Percentiles rank a stretch among this genome's conserved stretches.
Evolutionary conservation across 2,888 invertebrate genomes (phyloP).

Genomic region (Phyllotreta striolata): DNA sequence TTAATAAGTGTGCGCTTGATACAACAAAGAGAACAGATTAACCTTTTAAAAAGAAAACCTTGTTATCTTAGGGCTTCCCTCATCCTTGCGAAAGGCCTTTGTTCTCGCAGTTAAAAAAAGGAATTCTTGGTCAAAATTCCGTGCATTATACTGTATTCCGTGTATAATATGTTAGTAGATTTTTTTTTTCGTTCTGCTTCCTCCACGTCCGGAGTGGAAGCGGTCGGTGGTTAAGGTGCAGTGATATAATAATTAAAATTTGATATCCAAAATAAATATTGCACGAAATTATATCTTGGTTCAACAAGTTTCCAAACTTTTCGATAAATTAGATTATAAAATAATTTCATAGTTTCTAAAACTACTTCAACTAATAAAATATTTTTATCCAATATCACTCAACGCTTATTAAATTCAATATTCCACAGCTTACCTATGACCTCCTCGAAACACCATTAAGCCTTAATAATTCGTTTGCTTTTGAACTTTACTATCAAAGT

Average conservation of each 20-base stretch:
- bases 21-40: constrained; percentile 9
- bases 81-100: constrained; percentile 22
- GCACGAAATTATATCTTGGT: not conserved
- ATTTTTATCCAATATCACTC: too few species aligned
- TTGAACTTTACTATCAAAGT: constrained; percentile 12
- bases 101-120: constrained; percentile 8
- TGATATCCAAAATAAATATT: not conserved
- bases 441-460: constrained; percentile 1
- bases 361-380: not conserved
- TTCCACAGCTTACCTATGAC: not conserved
- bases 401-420: too few species aligned
- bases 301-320: not conserved
- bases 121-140: constrained; percentile 16
- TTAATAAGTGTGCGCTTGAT: constrained; percentile 21
- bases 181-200: constrained; percentile 9
- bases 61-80: constrained; percentile 27
- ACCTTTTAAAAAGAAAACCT: constrained; percentile 17
- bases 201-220: constrained; percentile 4
- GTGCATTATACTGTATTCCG: constrained; percentile 3
- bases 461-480: constrained; percentile 24
- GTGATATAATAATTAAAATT: constrained; percentile 4
- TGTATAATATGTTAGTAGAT: not conserved
- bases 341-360: not conserved
- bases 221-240: constrained; percentile 12
- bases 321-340: not conserved